A percentile compares a stretch with the other conserved stretches of the same genome.
phyloP scores from a whole-genome alignment of 2,113 vertebrate species.

The Ptilorrhoa leucosticta region DNA sequence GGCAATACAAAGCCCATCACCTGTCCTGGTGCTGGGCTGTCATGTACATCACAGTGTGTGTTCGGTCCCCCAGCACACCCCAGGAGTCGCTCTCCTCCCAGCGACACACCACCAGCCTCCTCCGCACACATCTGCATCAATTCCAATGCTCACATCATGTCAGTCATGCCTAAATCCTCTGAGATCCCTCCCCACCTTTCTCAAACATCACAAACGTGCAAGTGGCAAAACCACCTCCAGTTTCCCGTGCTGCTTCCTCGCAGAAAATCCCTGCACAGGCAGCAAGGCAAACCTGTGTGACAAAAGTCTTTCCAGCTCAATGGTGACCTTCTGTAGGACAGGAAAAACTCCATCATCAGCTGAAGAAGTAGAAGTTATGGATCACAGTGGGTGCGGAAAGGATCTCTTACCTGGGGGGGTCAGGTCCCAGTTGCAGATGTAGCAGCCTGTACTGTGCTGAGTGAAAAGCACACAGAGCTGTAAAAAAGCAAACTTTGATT shows the following conservation, averaged over 20 bases:
- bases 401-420: not conserved
- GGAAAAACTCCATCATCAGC: not conserved
- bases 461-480: not conserved
- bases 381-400: not conserved
- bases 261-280: not conserved
- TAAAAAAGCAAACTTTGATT: not conserved
- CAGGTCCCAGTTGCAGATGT: not conserved
- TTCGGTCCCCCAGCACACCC: not conserved
- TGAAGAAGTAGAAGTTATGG: not conserved
- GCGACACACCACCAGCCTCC: not conserved
- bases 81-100: not conserved
- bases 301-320: not conserved
- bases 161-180: not conserved
- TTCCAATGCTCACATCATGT: rapidly evolving
- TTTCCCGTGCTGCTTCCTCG: not conserved
- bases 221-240: not conserved
- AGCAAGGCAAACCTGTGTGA: not conserved
- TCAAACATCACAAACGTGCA: not conserved
- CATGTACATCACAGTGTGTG: not conserved
- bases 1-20: not conserved
- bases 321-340: not conserved
- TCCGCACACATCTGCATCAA: not conserved
- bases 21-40: not conserved
- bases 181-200: not conserved
- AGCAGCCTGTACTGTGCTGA: not conserved